Percentiles rank a stretch among this genome's conserved stretches.
phyloP scores from a whole-genome alignment of 2,113 vertebrate genomes.

The Trogon surrucura region DNA sequence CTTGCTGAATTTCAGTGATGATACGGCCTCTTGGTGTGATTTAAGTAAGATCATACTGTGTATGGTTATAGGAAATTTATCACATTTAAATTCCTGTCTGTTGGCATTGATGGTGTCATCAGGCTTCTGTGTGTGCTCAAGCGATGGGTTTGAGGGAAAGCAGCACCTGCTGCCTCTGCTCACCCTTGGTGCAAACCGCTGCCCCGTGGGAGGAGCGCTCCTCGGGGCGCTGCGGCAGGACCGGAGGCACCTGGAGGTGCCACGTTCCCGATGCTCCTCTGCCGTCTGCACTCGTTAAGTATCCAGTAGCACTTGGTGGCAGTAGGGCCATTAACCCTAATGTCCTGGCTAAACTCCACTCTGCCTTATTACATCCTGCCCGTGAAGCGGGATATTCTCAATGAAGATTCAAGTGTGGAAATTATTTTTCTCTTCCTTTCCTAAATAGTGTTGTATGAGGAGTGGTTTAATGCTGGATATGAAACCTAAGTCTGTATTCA shows the following conservation, averaged over 20 bases:
- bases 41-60: not conserved
- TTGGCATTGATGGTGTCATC: not conserved
- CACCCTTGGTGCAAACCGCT: fast-evolving
- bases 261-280: fast-evolving
- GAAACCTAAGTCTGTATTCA: not conserved
- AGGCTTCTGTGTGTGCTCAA: not conserved
- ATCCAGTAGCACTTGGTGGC: not conserved
- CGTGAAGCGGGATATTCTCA: not conserved
- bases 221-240: fast-evolving
- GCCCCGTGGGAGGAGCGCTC: fast-evolving
- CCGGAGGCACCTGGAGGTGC: not conserved
- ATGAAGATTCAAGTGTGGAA: not conserved
- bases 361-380: not conserved
- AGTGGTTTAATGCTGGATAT: not conserved
- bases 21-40: not conserved
- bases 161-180: not conserved
- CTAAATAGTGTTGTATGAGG: not conserved
- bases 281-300: not conserved
- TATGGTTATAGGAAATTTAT: not conserved
- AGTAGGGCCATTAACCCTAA: not conserved
- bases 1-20: not conserved
- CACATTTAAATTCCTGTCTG: not conserved
- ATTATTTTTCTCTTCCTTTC: not conserved
- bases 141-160: not conserved
- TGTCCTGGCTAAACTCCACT: not conserved